phyloP scores from a whole-genome alignment of 2,113 vertebrate genomes.

The Cyanoramphus novaezelandiae region DNA sequence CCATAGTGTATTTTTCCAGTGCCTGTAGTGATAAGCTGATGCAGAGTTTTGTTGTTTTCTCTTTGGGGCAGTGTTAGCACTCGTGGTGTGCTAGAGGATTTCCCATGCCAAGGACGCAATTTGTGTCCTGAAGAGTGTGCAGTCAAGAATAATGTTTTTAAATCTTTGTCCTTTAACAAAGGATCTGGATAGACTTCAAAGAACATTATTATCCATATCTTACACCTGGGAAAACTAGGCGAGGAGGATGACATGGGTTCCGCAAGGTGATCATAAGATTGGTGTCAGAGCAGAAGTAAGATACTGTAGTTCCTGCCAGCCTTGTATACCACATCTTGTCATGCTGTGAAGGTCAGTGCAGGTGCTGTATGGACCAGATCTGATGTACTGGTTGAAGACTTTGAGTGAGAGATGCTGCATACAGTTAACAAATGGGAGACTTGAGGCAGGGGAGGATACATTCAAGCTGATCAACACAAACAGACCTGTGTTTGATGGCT shows the following conservation, averaged over 20 bases:
- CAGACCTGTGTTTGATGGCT: not conserved
- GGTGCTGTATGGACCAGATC: not conserved
- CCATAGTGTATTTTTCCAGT: conserved; percentile 15
- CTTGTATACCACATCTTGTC: not conserved
- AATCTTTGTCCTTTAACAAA: conserved; percentile 20
- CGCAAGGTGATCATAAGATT: not conserved
- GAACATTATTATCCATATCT: not conserved
- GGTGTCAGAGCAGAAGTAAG: not conserved
- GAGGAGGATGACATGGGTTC: not conserved
- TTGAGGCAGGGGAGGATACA: not conserved
- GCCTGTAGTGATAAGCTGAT: not conserved
- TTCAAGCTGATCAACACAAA: not conserved
- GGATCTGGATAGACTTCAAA: conserved; percentile 22
- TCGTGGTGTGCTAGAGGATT: not conserved
- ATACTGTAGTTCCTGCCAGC: not conserved
- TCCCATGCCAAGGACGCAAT: conserved; percentile 19
- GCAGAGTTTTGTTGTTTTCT: conserved; percentile 18
- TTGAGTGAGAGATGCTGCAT: not conserved
- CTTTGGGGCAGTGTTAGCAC: not conserved
- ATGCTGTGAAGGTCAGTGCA: not conserved
- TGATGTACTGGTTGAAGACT: not conserved
- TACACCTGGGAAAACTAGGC: not conserved
- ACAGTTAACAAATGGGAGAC: not conserved
- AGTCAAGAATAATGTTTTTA: conserved; percentile 30
- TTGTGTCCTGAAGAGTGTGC: not conserved